phyloP scores from a whole-genome alignment of 2,797 vertebrate species.

The Champsocephalus esox region DNA sequence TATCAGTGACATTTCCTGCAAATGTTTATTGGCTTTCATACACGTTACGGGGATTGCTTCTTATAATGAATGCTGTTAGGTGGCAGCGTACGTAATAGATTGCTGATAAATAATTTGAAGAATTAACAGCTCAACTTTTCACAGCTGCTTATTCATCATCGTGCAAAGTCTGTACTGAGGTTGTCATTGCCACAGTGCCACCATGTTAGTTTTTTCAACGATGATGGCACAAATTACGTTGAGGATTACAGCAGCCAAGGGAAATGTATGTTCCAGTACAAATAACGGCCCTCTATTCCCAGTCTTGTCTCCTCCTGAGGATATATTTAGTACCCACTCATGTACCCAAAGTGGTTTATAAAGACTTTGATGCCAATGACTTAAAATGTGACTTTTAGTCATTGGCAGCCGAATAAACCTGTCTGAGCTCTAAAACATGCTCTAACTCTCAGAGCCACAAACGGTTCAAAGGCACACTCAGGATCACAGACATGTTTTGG shows the following conservation, averaged over 20 bases:
- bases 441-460: constrained; percentile 29
- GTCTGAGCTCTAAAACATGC: constrained; percentile 28
- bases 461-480: constrained; percentile 30
- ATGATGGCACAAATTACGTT: constrained; percentile 40
- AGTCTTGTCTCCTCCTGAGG: constrained; percentile 24
- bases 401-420: constrained; percentile 43
- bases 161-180: constrained; percentile 1
- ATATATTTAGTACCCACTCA: constrained; percentile 45
- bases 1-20: constrained; percentile 41
- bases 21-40: constrained; percentile 49
- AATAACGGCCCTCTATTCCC: constrained; percentile 26
- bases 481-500: not conserved
- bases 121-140: constrained; percentile 13
- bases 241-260: constrained; percentile 24
- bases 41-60: constrained; percentile 38
- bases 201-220: constrained; percentile 15
- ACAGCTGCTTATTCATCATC: constrained; percentile 33
- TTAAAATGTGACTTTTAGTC: constrained; percentile 49
- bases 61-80: constrained; percentile 36
- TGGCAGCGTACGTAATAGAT: constrained; percentile 23
- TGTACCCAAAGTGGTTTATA: constrained; percentile 36
- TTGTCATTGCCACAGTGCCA: constrained; percentile 12
- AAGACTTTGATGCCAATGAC: constrained; percentile 31
- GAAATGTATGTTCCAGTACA: constrained; percentile 38
- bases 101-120: constrained; percentile 32